These are phyloP conservation scores for Echinarachnius parma DNA, from an alignment of 53 echinoderm and acorn worm genomes.

Conservation along the genomic window DNA sequence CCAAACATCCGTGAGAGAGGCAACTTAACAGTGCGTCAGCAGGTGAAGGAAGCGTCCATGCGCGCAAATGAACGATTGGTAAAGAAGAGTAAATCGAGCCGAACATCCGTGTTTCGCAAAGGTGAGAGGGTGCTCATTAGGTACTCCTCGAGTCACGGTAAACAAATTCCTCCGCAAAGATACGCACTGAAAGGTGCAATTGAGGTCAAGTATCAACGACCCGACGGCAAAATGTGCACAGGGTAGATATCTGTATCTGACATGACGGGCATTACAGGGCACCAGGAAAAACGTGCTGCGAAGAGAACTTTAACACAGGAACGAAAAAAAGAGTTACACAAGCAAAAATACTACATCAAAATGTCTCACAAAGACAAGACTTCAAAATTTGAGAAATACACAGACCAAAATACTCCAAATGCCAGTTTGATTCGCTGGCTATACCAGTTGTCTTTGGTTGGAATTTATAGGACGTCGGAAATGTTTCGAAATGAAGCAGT, in stretches of 20 bases:
- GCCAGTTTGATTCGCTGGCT: slow-evolving; percentile 29
- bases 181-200: slow-evolving; percentile 11
- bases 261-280: slow-evolving; percentile 14
- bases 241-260: slow-evolving; percentile 4
- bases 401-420: background rate
- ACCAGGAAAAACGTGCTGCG: slow-evolving; percentile 11
- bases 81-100: slow-evolving; percentile 2
- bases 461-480: slow-evolving; percentile 14
- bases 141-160: background rate
- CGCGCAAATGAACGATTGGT: slow-evolving; percentile 4
- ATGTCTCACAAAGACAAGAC: slow-evolving; percentile 9
- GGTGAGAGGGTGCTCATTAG: slow-evolving; percentile 17
- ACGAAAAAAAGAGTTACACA: background rate
- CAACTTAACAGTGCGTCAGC: slow-evolving; percentile 6
- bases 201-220: slow-evolving; percentile 7
- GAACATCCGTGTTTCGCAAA: background rate
- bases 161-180: slow-evolving; percentile 8
- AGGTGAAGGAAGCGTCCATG: slow-evolving; percentile 16
- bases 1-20: background rate
- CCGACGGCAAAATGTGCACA: slow-evolving; percentile 5
- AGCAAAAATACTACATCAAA: background rate
- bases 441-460: background rate
- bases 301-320: slow-evolving; percentile 12
- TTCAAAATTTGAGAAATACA: background rate
- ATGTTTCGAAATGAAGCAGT: slow-evolving; percentile 20